Conservation (phyloP, 2,888 invertebrate species). For the Sphaerophoria taeniata region DNA sequence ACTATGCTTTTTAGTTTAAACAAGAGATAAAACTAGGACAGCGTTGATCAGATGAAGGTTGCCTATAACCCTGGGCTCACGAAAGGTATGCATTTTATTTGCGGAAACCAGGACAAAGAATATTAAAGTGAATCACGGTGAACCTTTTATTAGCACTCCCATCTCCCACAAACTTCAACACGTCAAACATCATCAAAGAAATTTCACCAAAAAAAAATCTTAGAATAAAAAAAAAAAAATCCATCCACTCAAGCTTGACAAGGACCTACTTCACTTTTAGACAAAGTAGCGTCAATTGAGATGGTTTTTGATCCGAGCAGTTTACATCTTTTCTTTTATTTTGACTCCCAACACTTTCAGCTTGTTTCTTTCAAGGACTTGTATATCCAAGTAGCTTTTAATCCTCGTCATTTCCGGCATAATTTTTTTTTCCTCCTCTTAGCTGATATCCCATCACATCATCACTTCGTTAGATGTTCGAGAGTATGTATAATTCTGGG, state of each 20-base stretch:
- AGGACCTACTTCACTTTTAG: slow-evolving; percentile 47
- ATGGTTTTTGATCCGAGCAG: slow-evolving; percentile 62
- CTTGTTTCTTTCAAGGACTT: slow-evolving; percentile 45
- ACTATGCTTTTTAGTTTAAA: too few species aligned
- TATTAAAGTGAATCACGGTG: too few species aligned
- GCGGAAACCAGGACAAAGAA: too few species aligned
- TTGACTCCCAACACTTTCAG: slow-evolving; percentile 26
- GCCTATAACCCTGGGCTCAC: too few species aligned
- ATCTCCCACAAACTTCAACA: too few species aligned
- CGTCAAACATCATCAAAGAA: not conserved
- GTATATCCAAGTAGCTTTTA: slow-evolving; percentile 66
- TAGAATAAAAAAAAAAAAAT: slow-evolving; percentile 7
- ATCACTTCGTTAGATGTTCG: slow-evolving; percentile 23
- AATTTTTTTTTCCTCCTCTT: slow-evolving; percentile 27
- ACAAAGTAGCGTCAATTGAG: slow-evolving; percentile 43
- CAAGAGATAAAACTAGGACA: too few species aligned
- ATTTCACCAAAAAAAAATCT: not conserved
- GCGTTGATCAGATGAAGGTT: too few species aligned
- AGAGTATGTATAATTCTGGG: slow-evolving; percentile 21
- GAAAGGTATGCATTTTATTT: too few species aligned
- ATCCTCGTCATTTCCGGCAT: slow-evolving; percentile 62
- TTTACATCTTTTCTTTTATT: slow-evolving; percentile 44
- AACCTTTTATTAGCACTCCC: too few species aligned
- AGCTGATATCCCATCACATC: slow-evolving; percentile 1
- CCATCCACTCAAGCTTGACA: slow-evolving; percentile 46